phyloP scores from a whole-genome alignment of 1,140 invertebrate species.

The Dermatophagoides farinae region DNA sequence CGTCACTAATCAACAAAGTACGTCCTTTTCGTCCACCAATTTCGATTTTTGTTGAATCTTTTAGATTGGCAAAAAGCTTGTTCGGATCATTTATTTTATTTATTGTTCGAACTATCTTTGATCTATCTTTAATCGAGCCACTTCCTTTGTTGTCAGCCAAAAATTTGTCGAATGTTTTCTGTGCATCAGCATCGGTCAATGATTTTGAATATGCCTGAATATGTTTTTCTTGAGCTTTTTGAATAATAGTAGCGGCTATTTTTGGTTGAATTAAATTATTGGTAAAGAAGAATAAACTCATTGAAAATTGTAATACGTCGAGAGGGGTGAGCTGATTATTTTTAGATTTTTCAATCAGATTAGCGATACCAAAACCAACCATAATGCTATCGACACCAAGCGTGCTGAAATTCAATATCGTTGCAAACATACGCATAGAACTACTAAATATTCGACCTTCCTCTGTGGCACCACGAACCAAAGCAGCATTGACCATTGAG shows the following conservation, averaged over 20 bases:
- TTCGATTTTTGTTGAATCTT: neutral
- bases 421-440: conserved; percentile 1
- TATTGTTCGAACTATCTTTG: conserved; percentile 3
- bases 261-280: neutral
- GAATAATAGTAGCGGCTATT: neutral
- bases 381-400: neutral
- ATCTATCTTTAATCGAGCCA: neutral
- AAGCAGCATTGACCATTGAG: neutral
- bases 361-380: conserved; percentile 1
- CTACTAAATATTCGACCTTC: neutral
- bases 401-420: neutral
- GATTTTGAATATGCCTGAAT: neutral
- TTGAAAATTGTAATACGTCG: conserved; percentile 1
- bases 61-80: neutral
- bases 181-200: neutral
- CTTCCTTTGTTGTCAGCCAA: neutral
- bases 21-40: neutral
- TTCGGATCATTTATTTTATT: neutral
- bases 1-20: neutral
- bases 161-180: neutral
- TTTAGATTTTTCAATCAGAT: neutral
- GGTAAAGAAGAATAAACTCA: neutral
- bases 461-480: neutral
- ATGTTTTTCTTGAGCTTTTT: neutral
- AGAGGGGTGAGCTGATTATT: neutral